phyloP scores from a whole-genome alignment of 2,888 invertebrate species.

The Diadegma fenestrale region DNA sequence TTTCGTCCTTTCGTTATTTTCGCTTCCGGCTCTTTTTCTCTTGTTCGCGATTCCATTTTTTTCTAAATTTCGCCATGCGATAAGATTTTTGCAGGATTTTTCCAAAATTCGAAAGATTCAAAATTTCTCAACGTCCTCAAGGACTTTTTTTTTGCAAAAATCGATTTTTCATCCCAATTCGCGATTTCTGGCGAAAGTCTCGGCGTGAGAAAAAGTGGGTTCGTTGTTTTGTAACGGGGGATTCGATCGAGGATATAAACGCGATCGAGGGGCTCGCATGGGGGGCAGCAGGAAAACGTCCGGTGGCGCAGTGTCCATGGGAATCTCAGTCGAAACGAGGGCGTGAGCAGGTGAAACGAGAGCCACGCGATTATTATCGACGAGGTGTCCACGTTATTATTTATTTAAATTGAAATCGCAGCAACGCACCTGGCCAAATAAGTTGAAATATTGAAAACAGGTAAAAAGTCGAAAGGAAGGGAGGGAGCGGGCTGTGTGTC shows the following conservation, averaged over 20 bases:
- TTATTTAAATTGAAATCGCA: constrained; percentile 76
- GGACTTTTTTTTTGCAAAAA: no score
- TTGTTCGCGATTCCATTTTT: no score
- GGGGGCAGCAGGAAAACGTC: background rate
- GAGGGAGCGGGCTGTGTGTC: background rate
- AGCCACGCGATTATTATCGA: constrained; percentile 53
- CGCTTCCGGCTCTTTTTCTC: no score
- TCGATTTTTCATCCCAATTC: no score
- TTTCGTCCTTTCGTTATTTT: no score
- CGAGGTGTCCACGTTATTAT: constrained; percentile 49
- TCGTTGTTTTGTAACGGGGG: background rate
- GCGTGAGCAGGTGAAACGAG: constrained; percentile 65
- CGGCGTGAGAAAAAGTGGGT: background rate
- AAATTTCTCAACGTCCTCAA: no score
- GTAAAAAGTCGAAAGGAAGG: background rate
- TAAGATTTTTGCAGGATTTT: no score
- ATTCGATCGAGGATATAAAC: background rate
- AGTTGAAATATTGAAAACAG: constrained; percentile 38
- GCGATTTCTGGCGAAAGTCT: no score
- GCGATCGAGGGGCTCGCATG: constrained; percentile 9
- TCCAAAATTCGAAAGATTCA: no score
- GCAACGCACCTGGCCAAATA: constrained; percentile 77
- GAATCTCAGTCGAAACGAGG: constrained; percentile 76
- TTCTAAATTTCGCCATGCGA: no score
- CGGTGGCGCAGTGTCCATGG: constrained; percentile 76